Evolutionary conservation across 2,797 vertebrate species (phyloP).

Genomic region (Chromobotia macracanthus): DNA sequence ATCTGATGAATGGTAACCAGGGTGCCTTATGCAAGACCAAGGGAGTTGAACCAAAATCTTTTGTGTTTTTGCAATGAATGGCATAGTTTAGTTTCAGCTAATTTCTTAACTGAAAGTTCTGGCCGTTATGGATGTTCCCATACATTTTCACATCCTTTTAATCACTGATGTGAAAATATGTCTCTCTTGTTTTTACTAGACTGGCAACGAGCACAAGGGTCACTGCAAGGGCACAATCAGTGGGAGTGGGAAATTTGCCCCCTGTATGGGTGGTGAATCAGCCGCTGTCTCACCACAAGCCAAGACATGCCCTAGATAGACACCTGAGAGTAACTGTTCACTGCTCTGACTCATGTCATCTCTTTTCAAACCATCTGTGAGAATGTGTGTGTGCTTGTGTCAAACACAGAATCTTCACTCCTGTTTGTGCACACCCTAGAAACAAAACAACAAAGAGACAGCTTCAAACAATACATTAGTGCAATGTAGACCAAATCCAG

Average conservation of each 20-base stretch:
- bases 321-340: slow-evolving; percentile 66
- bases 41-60: neutral
- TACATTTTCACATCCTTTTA: slow-evolving; percentile 26
- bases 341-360: slow-evolving; percentile 67
- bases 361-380: slow-evolving; percentile 50
- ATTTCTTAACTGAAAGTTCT: neutral
- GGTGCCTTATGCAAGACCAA: neutral
- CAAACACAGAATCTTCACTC: slow-evolving; percentile 43
- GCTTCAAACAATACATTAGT: slow-evolving; percentile 26
- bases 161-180: neutral
- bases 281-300: slow-evolving; percentile 66
- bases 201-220: slow-evolving; percentile 40
- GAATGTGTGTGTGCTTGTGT: slow-evolving; percentile 31
- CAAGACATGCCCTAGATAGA: slow-evolving; percentile 70
- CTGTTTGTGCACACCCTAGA: slow-evolving; percentile 49
- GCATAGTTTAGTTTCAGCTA: neutral
- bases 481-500: neutral
- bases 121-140: neutral
- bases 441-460: slow-evolving; percentile 42
- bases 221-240: slow-evolving; percentile 54
- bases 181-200: slow-evolving; percentile 14
- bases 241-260: slow-evolving; percentile 57
- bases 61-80: neutral
- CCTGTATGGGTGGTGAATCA: slow-evolving; percentile 60
- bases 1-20: neutral